Conservation (phyloP, 2,113 vertebrate species). For the Panthera tigris region DNA sequence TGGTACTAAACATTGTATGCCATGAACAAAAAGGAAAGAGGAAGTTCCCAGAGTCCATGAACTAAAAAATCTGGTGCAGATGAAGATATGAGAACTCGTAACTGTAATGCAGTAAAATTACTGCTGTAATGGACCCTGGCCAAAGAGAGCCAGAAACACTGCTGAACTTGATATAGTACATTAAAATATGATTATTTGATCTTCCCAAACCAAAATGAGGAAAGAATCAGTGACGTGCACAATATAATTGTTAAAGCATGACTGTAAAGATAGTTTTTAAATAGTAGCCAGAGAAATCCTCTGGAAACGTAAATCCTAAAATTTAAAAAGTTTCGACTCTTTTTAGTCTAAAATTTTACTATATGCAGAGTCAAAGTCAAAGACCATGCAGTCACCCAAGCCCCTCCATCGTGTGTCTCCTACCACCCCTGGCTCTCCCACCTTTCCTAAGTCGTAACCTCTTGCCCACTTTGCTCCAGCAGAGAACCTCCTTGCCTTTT, state of each 20-base stretch:
- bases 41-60: not conserved
- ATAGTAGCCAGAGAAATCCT: not conserved
- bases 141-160: fast-evolving
- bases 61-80: not conserved
- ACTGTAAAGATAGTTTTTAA: not conserved
- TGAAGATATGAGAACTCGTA: not conserved
- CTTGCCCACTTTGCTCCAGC: not conserved
- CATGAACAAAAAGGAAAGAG: no score
- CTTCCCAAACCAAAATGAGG: not conserved
- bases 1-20: not conserved
- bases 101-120: no score
- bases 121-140: not conserved
- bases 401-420: fast-evolving
- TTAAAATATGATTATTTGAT: not conserved
- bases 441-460: not conserved
- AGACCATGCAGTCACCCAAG: not conserved
- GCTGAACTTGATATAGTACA: fast-evolving
- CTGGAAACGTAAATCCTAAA: not conserved
- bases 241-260: not conserved
- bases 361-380: not conserved
- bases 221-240: not conserved
- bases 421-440: fast-evolving
- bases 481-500: not conserved
- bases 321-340: no score
- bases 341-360: not conserved